These are phyloP conservation scores for Rhodinocichla rosea DNA, from an alignment of 2,113 vertebrate genomes.

Conservation along the genomic window DNA sequence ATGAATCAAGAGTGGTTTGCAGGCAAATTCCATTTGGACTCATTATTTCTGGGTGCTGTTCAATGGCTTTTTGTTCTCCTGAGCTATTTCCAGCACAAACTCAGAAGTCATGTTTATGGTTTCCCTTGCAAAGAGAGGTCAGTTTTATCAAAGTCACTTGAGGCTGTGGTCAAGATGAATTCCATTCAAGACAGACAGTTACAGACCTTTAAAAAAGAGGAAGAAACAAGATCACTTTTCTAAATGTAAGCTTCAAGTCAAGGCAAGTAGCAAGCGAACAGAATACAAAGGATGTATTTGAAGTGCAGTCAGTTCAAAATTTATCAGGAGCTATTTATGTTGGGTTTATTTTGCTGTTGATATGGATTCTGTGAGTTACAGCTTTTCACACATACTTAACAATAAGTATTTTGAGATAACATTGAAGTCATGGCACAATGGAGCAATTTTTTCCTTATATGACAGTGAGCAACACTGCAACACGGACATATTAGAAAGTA, in stretches of 20 bases:
- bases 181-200: not conserved
- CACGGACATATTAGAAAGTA: not conserved
- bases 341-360: not conserved
- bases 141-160: not conserved
- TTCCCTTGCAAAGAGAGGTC: not conserved
- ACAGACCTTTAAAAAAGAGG: not conserved
- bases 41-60: not conserved
- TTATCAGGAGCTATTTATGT: not conserved
- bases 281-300: not conserved
- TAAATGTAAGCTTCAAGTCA: not conserved
- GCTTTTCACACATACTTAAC: not conserved
- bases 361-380: not conserved
- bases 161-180: not conserved
- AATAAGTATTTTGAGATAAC: not conserved
- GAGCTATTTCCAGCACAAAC: not conserved
- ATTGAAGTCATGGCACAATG: not conserved
- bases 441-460: not conserved
- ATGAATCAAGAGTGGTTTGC: not conserved
- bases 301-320: not conserved
- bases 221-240: not conserved
- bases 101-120: not conserved
- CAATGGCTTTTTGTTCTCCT: slow-evolving; percentile 6
- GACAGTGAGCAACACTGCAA: not conserved
- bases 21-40: not conserved
- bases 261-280: not conserved